Base-by-base conservation (phyloP, 2,797 vertebrate species). In the Coregonus sp. region DNA sequence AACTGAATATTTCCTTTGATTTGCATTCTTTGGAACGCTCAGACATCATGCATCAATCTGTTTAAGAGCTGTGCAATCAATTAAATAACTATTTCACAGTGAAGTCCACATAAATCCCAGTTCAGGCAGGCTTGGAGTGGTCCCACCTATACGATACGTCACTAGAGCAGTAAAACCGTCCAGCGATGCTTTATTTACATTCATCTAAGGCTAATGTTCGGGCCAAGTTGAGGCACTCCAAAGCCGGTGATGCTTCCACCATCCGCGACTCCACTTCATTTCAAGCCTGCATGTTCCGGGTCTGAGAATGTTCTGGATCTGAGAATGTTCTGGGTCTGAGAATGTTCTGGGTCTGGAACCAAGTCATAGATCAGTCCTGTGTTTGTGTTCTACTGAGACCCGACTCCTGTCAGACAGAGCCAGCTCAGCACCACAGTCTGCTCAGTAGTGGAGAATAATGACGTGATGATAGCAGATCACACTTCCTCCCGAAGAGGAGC, bases 11-110 rank as follows among this genome's bases (percentile, higher is more conserved):
- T 47, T 47, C 40, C 40, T 70, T 1, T 82, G 80, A 88, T 89
- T 87, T 85, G 81, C 37, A 82, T 70, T 83, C 80, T 68, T 86
- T 84, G 81, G 84, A 87, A 71, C 37, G 67, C 83, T 86, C 37
- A 67, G 82, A 82, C 82, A 16, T 51, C 70, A 72, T 50, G 6
- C 16, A 61, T 59, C 3, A 33, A 33, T 59, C 2, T 68, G 61
- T 65, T 68, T 20, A 51, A 66, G 37, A 75, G 5, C 3, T 59
- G 81, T 20, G 63, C 83, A 85, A 81, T 86, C 77, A 86, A 79
- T 83, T 40, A 72, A 81, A 84, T 74, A 69, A 78, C 84, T 82
- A 79, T 81, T 82, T 82, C 74, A 73, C 31, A 75, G 16, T 52
- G 40, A 77, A 69, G 50, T 18, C 73, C 67, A 35, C 68, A 70